Conservation (phyloP, 1,140 invertebrate genomes). For the Macrobrachium rosenbergii region DNA sequence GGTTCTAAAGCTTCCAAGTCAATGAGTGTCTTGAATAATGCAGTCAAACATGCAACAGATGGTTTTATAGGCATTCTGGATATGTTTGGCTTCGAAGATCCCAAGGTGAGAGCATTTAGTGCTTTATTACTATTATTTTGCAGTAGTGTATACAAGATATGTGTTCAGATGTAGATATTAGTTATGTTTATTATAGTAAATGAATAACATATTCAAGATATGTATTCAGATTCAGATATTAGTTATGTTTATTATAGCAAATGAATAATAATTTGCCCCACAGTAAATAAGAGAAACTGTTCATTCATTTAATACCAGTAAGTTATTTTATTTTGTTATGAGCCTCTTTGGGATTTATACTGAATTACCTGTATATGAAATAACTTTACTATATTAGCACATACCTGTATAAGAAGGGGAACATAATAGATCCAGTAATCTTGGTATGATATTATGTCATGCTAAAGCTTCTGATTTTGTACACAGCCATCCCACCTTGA, state of each 20-base stretch:
- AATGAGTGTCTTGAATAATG: constrained; percentile 92
- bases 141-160: too few relatives aligned
- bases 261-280: too few relatives aligned
- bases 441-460: neutral
- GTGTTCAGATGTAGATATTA: too few relatives aligned
- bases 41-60: constrained; percentile 92
- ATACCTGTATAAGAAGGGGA: neutral
- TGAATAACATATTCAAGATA: too few relatives aligned
- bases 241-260: too few relatives aligned
- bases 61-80: constrained; percentile 95
- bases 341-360: neutral
- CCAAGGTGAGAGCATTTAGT: constrained; percentile 73
- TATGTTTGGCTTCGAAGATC: constrained; percentile 97
- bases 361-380: neutral
- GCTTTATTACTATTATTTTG: too few relatives aligned
- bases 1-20: constrained; percentile 84
- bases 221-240: too few relatives aligned
- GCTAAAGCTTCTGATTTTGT: neutral
- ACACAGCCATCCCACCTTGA: constrained; percentile 86
- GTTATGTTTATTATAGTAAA: too few relatives aligned
- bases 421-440: neutral
- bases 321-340: too few relatives aligned
- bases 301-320: too few relatives aligned
- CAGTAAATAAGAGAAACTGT: too few relatives aligned
- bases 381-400: neutral